Base-by-base conservation (phyloP, 2,888 invertebrate species). In the Trichopoda pennipes region DNA sequence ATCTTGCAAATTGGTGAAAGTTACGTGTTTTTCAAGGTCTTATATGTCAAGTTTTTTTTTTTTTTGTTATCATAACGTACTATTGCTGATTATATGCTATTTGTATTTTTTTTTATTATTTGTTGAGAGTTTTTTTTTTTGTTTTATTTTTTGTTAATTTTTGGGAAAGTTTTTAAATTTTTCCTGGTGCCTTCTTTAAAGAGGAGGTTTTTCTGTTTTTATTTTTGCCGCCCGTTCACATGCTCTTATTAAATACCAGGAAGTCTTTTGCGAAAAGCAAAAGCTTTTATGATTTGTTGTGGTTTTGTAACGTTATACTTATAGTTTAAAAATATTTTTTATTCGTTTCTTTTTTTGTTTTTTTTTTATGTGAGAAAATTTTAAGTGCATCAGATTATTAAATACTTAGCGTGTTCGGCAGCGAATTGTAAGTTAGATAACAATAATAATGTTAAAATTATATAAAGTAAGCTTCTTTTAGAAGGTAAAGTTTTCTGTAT, bases 21-120 rank as follows among this genome's bases (percentile, higher is more conserved):
- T 83, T 80, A 74, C 80, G 70, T 82, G 72, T 64, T 83, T 80
- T 80, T 83, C 83, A 83, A 83, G 83, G 83, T 83, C 83, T 80
- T 82, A 68, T 63, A 44, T 66, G 72, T 64, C 74, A 64, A 78
- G 69, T 77, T 23, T 63, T 69, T 73, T 72, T 51, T 42, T 6
- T 19, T 47, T 17, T 28, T 28, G 4, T 6, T 2, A 28, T 28
- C 6, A 28, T 28, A 28, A 28, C 28, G 8, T 7, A 14, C 32
- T 72, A 8, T 19, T 38, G 42, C 32, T 78, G 56, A 76, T 78
- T 79, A 66, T 61, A 61, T 17, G n/a, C 38, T 32, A 44, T 12
- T 55, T 21, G 66, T 79, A 47, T 2, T 60, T 47, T 60, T 47
- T 60, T 60, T 73, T n/a, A 8, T 72, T 64, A 4, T 21, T 61